Conservation (phyloP, 2,888 invertebrate species). For the Drosophila macrospina region DNA sequence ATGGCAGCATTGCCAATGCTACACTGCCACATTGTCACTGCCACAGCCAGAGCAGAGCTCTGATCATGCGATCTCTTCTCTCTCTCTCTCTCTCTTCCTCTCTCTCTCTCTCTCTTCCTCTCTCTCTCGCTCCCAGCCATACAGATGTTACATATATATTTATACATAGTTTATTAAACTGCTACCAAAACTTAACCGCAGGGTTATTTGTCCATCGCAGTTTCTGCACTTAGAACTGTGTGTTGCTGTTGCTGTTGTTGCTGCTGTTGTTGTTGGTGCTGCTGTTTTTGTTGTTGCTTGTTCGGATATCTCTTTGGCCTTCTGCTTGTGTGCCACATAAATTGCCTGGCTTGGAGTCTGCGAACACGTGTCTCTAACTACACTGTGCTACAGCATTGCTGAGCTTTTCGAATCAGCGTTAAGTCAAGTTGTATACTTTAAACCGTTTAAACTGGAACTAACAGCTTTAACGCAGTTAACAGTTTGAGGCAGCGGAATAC, state of each 20-base stretch:
- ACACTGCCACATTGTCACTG: conserved; percentile 3
- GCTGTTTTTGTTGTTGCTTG: conserved; percentile 7
- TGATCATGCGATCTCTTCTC: conserved; percentile 64
- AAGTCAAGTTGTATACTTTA: neutral
- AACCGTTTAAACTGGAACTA: neutral
- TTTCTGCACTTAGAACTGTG: conserved; percentile 5
- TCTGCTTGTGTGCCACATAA: conserved; percentile 41
- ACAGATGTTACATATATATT: conserved; percentile 37
- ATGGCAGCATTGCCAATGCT: conserved; percentile 6
- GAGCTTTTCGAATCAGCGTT: neutral
- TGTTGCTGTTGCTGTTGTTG: conserved; percentile 16
- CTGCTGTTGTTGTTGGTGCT: conserved; percentile 9
- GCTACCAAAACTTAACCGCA: conserved; percentile 74
- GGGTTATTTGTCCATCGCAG: conserved; percentile 73
- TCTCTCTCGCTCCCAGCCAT: conserved; percentile 36
- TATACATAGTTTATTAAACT: conserved; percentile 59
- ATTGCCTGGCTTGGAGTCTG: conserved; percentile 14
- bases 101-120: too few species aligned
- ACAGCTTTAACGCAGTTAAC: too few species aligned
- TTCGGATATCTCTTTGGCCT: conserved; percentile 31
- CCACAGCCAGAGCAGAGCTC: conserved; percentile 26
- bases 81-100: too few species aligned
- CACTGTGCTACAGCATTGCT: conserved; percentile 42
- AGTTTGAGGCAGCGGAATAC: too few species aligned
- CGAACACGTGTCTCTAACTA: conserved; percentile 47